Conservation (phyloP, 2,797 vertebrate genomes). For the Spinibarbus caldwelli region DNA sequence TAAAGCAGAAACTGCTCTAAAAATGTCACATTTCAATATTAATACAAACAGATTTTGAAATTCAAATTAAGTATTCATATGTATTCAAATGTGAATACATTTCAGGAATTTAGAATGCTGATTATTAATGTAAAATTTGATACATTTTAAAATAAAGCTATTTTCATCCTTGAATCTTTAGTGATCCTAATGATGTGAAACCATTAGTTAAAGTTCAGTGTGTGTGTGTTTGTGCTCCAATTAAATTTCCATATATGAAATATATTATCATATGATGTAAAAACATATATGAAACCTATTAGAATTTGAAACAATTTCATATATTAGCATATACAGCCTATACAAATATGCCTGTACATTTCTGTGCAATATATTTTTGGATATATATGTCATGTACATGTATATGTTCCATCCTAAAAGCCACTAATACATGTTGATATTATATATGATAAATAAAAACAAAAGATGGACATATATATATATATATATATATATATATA, state of each 20-base stretch:
- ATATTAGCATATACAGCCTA: neutral
- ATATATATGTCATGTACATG: neutral
- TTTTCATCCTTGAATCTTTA: neutral
- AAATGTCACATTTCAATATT: constrained; percentile 4
- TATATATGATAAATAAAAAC: neutral
- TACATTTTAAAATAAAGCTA: neutral
- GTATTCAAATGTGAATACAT: neutral
- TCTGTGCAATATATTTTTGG: neutral
- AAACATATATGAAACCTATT: neutral
- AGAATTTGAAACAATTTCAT: neutral
- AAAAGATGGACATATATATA: too few species aligned
- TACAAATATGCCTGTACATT: neutral
- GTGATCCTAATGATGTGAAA: neutral
- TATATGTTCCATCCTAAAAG: neutral
- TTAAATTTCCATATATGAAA: too few species aligned
- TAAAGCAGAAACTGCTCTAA: neutral
- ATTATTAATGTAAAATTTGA: neutral
- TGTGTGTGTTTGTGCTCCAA: too few species aligned
- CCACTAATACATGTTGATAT: neutral
- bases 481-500: too few species aligned
- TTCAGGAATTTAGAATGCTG: neutral
- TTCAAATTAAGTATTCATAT: neutral
- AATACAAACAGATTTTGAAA: neutral
- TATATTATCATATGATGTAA: neutral
- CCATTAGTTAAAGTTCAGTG: neutral